Evolutionary conservation across 2,797 vertebrate species (phyloP), one percentile per base, ranked within the genome.

Genomic region (Typhlichthys eigenmanni): DNA sequence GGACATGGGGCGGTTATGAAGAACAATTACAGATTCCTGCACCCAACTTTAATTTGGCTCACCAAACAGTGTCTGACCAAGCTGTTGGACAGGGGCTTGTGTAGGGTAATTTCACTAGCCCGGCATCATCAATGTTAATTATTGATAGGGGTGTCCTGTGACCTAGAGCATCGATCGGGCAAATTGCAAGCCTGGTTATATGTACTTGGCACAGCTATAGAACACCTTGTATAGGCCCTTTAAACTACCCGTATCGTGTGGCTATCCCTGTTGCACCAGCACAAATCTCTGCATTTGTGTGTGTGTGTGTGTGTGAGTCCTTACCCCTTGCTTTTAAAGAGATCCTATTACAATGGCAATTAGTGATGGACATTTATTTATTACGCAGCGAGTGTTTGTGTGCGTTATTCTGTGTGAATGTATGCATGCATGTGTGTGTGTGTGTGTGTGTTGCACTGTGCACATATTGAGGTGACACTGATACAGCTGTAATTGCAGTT

Each of bases 81-180:
- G 34, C 34, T 38, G 2, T 38, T 38, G 34, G 34, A 38, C 34
- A 38, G 34, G 34, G 34, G 34, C 34, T 38, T 32, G 73, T 74
- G 72, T 55, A 68, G 61, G 68, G 56, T 16, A 68, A 69, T 38
- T 38, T 38, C 34, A 38, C 34, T 38, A 38, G 34, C 34, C 34
- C 34, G 7, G 34, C 59, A 74, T 50, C 77, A 70, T 56, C 1
- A 69, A 48, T 59, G 58, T 85, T 75, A 76, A 88, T 87, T 88
- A 89, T 91, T 84, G 80, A 89, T 86, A 71, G 77, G 67, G 69
- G 84, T 84, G 58, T 88, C 77, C 68, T 62, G 51, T 90, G 84
- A 85, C 85, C 79, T 12, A 55, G 43, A 55, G 62, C 85, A 90
- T 89, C 68, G 88, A 88, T 86, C 60, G 68, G 84, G 80, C 73